phyloP scores from a whole-genome alignment of 2,113 vertebrate species.

The Eidolon helvum region DNA sequence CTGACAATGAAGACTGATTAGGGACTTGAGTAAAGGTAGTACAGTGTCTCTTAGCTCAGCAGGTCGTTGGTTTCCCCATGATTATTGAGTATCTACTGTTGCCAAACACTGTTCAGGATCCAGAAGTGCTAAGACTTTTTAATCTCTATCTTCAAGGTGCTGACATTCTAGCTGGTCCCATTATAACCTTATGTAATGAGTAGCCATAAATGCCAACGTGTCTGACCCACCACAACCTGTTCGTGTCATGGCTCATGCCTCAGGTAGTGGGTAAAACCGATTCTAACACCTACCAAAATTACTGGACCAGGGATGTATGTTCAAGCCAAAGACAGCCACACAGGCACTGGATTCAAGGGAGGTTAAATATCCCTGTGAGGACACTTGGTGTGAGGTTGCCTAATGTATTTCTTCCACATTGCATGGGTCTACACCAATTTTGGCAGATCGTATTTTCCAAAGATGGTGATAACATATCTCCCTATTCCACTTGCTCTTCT shows the following conservation, averaged over 20 bases:
- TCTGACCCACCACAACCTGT: neutral
- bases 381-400: neutral
- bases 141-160: neutral
- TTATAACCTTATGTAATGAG: neutral
- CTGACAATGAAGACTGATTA: neutral
- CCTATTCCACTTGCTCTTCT: neutral
- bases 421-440: neutral
- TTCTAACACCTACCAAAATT: neutral
- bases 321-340: conserved; percentile 20
- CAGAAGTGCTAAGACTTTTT: neutral
- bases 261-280: neutral
- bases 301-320: neutral
- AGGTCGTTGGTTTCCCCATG: neutral
- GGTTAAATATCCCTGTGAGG: neutral
- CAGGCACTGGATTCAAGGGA: neutral
- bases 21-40: neutral
- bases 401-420: neutral
- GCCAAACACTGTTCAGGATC: neutral
- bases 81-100: neutral
- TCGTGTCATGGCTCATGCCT: neutral
- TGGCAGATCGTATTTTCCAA: neutral
- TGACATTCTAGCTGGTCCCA: neutral
- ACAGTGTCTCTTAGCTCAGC: neutral
- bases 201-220: neutral
- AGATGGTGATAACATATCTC: neutral